Evolutionary conservation across 2,797 vertebrate species (phyloP), one percentile per base, ranked within the genome.

Genomic region (Rhadinocentrus ornatus): DNA sequence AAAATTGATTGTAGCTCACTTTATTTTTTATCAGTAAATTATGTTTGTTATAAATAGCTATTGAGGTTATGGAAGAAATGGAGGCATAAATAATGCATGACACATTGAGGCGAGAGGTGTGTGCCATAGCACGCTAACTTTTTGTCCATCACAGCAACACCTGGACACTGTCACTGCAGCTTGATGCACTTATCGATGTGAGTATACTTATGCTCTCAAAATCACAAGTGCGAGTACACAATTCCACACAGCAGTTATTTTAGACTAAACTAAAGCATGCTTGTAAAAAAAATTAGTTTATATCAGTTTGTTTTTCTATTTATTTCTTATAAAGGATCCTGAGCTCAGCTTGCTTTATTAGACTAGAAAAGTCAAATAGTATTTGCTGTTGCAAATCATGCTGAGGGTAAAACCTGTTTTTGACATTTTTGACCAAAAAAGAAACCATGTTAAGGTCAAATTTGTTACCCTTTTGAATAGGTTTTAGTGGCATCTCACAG

Each of bases 101-200:
- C 61, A 61, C 32, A 13, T 2, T 73, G 62, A 70, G 80, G 75
- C 15, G 18, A 7, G 20, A 46, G 6, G 18, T 46, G 73, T 81
- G 46, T 20, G 22, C 7, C 46, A n/a, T 48, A 10, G 3, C 20
- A 48, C 8, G 2, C 46, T 48, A n/a, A 48, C 44, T 1, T 48
- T 48, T n/a, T 22, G n/a, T 9, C 9, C 18, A 48, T 48, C 46
- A 22, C 6, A 15, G 22, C n/a, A 50, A 50, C 46, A 50, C n/a
- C 46, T 50, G 46, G 46, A 24, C 10, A 4, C 46, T 50, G 3
- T 8, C 46, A 24, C 46, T 20, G 41, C 16, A 44, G 41, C 41
- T 50, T 50, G n/a, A 22, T 50, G 22, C 22, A 50, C n/a, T 22
- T 22, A 24, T 50, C n/a, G 4, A 1, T 50, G 46, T 50, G 46